phyloP scores from a whole-genome alignment of 2,888 invertebrate species.

The Drosophila buzzatii region DNA sequence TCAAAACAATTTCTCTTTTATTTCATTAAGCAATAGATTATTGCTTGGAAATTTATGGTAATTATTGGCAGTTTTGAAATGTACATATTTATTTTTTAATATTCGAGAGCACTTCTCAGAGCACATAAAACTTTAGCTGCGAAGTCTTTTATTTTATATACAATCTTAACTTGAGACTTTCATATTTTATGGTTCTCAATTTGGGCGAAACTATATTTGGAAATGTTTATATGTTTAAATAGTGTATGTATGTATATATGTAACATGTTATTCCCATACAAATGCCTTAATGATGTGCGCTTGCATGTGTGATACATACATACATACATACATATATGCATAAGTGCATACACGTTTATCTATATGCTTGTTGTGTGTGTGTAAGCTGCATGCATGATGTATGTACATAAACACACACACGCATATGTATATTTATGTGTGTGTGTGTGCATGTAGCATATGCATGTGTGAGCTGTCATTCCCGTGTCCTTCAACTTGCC shows the following conservation, averaged over 20 bases:
- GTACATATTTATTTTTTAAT: background rate
- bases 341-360: background rate
- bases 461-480: constrained; percentile 59
- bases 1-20: no score
- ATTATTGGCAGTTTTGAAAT: background rate
- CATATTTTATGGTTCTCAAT: background rate
- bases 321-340: background rate
- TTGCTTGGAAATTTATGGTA: no score
- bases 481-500: constrained; percentile 74
- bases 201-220: constrained; percentile 7
- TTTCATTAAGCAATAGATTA: no score
- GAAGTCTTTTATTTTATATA: background rate
- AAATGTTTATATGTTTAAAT: background rate
- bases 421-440: background rate
- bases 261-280: background rate
- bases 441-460: background rate
- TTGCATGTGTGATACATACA: background rate
- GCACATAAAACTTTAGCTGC: background rate
- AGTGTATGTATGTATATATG: background rate
- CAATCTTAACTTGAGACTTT: background rate
- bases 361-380: background rate
- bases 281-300: background rate
- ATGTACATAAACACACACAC: background rate
- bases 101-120: no score
- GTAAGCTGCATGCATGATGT: background rate